phyloP scores from a whole-genome alignment of 2,888 invertebrate species.

The Eupithecia inturbata region DNA sequence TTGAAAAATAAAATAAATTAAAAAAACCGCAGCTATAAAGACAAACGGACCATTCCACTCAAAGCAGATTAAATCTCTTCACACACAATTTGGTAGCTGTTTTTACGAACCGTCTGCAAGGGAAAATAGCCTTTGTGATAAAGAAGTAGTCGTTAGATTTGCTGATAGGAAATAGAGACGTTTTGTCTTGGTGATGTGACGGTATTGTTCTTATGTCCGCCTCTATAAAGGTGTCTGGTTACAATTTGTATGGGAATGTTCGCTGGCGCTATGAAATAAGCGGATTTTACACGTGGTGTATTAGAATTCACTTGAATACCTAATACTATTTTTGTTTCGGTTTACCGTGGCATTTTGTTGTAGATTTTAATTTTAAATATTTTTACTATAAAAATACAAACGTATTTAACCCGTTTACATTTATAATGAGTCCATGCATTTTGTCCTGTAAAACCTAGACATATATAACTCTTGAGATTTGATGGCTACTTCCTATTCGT shows the following conservation, averaged over 20 bases:
- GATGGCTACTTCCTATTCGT: not conserved
- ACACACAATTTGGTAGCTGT: conserved; percentile 67
- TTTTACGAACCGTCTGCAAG: conserved; percentile 31
- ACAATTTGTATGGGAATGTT: conserved; percentile 40
- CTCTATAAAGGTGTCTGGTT: conserved; percentile 49
- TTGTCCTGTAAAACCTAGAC: not conserved
- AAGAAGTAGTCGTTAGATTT: conserved; percentile 46
- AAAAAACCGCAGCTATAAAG: conserved; percentile 59
- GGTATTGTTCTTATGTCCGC: conserved; percentile 45
- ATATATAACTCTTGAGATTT: not conserved
- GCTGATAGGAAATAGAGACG: conserved; percentile 50
- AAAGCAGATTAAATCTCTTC: conserved; percentile 73
- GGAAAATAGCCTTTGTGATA: conserved; percentile 44
- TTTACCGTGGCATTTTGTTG: not conserved
- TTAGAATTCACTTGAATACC: not conserved
- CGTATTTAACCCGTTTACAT: not conserved
- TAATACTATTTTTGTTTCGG: not conserved
- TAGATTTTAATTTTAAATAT: not conserved
- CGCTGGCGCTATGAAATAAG: conserved; percentile 30
- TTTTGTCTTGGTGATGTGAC: conserved; percentile 39
- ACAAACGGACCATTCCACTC: conserved; percentile 62
- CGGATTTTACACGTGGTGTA: not conserved
- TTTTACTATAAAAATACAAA: not conserved
- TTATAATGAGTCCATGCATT: not conserved
- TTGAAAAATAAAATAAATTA: conserved; percentile 44